Percentiles rank a stretch among this genome's conserved stretches.
Evolutionary conservation across 30 jellyfish, hydroid and myxozoan species (phyloP).

Genomic region (Chironex yamaguchii): DNA sequence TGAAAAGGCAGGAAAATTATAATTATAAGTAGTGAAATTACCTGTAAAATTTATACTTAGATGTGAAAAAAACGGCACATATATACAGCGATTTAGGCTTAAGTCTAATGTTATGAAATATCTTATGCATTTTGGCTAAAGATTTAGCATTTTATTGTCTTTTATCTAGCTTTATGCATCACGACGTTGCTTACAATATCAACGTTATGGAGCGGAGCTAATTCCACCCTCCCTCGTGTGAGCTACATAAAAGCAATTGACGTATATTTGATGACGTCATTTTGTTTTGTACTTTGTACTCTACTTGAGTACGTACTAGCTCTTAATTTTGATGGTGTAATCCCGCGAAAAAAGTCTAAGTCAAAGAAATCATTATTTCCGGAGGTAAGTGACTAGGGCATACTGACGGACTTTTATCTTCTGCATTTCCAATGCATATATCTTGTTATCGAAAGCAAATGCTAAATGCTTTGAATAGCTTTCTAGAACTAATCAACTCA

Average conservation of each 20-base stretch:
- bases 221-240: slow-evolving; percentile 82
- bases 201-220: slow-evolving; percentile 81
- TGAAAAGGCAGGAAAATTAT: neutral
- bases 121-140: too few species aligned
- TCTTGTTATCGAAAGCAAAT: too few species aligned
- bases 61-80: too few species aligned
- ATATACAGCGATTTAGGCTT: too few species aligned
- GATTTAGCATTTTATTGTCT: too few species aligned
- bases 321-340: slow-evolving; percentile 66
- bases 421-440: too few species aligned
- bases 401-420: too few species aligned
- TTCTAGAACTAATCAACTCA: too few species aligned
- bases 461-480: too few species aligned
- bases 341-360: slow-evolving; percentile 16
- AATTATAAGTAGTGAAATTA: too few species aligned
- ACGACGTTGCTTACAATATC: slow-evolving; percentile 80
- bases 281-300: slow-evolving; percentile 76
- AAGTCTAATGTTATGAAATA: too few species aligned
- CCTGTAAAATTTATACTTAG: too few species aligned
- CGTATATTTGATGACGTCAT: slow-evolving; percentile 83
- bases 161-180: slow-evolving; percentile 66
- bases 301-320: slow-evolving; percentile 73
- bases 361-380: neutral
- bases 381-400: slow-evolving; percentile 6
- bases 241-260: slow-evolving; percentile 86